A percentile compares a stretch with the other conserved stretches of the same genome.
These are phyloP conservation scores for Lathronympha strigana DNA, from an alignment of 2,888 invertebrate genomes.

Conservation along the genomic window DNA sequence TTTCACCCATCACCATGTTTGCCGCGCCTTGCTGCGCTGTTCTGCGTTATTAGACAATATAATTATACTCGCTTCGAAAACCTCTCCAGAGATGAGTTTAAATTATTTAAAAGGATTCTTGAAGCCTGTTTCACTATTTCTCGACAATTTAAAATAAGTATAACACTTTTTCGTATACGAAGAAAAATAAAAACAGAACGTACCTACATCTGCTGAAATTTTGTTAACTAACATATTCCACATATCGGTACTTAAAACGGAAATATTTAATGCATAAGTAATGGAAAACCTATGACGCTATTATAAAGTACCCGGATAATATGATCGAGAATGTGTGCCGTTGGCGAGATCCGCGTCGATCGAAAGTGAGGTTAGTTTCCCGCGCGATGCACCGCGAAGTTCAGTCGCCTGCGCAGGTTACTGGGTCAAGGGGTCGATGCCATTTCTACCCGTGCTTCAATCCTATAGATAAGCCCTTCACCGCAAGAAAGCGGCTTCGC, in stretches of 20 bases:
- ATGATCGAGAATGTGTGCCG: slow-evolving; percentile 34
- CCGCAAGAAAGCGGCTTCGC: slow-evolving; percentile 43
- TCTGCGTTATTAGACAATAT: slow-evolving; percentile 67
- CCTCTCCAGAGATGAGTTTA: slow-evolving; percentile 16
- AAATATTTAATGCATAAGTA: too few relatives aligned
- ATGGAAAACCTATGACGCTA: slow-evolving; percentile 13
- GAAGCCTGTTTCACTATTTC: not conserved
- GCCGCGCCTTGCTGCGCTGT: slow-evolving; percentile 57
- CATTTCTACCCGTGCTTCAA: slow-evolving; percentile 54
- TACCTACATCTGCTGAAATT: too few relatives aligned
- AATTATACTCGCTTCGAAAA: slow-evolving; percentile 51
- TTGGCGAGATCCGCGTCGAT: slow-evolving; percentile 63
- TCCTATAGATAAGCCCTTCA: slow-evolving; percentile 46
- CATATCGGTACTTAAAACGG: too few relatives aligned
- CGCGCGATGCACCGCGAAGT: slow-evolving; percentile 62
- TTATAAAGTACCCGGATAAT: not conserved
- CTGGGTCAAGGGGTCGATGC: slow-evolving; percentile 69
- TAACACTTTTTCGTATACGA: too few relatives aligned
- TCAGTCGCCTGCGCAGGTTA: slow-evolving; percentile 65
- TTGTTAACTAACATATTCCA: too few relatives aligned
- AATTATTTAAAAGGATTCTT: not conserved
- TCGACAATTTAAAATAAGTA: too few relatives aligned
- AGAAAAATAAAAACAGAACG: too few relatives aligned
- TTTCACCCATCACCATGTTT: slow-evolving; percentile 75
- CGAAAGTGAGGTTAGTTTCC: slow-evolving; percentile 73